A percentile compares a stretch with the other conserved stretches of the same genome.
Conservation (phyloP, 1,140 invertebrate species). For the Pogonomyrmex barbatus region DNA sequence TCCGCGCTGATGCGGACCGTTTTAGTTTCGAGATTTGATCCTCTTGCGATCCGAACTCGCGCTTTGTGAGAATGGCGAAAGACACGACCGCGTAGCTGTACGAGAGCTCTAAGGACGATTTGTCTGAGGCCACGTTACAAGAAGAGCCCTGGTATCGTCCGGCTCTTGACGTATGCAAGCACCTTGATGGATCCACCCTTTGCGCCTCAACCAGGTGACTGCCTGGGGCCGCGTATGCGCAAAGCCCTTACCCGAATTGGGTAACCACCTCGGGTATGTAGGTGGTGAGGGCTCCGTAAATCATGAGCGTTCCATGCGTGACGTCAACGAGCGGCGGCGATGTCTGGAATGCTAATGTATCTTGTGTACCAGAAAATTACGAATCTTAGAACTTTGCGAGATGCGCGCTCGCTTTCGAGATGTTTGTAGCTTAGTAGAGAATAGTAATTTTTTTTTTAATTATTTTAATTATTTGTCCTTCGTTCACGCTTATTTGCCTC, state of each 20-base stretch:
- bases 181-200: slow-evolving; percentile 36
- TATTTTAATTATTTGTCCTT: background rate
- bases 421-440: background rate
- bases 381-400: background rate
- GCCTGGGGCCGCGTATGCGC: slow-evolving; percentile 54
- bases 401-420: background rate
- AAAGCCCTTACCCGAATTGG: slow-evolving; percentile 48
- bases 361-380: background rate
- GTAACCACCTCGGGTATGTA: slow-evolving; percentile 45
- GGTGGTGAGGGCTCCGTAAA: slow-evolving; percentile 40
- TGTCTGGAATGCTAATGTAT: slow-evolving; percentile 34
- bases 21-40: slow-evolving; percentile 9
- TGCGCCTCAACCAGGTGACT: slow-evolving; percentile 34
- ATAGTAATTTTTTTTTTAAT: background rate
- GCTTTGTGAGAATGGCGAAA: background rate
- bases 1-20: background rate
- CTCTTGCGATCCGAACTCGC: slow-evolving; percentile 20
- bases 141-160: slow-evolving; percentile 37
- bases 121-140: background rate
- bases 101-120: slow-evolving; percentile 7
- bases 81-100: background rate
- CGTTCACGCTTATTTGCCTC: background rate
- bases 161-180: slow-evolving; percentile 36
- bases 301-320: slow-evolving; percentile 40
- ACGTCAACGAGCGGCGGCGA: slow-evolving; percentile 30